Percentiles rank a stretch among this genome's conserved stretches.
phyloP scores from a whole-genome alignment of 2,113 vertebrate species.

The Pituophis catenifer region DNA sequence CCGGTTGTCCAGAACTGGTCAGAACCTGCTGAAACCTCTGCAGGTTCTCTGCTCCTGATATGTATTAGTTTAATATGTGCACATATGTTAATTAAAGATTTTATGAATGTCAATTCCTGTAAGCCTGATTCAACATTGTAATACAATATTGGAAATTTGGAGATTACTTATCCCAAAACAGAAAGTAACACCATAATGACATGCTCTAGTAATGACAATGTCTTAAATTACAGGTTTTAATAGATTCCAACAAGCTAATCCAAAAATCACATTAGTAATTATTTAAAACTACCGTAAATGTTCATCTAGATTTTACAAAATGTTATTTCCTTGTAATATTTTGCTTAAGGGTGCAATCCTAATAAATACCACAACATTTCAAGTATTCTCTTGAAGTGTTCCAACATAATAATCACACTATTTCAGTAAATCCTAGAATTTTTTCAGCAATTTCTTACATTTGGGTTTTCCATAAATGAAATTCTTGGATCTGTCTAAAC shows the following conservation, averaged over 20 bases:
- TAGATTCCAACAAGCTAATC: neutral
- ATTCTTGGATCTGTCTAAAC: accelerated
- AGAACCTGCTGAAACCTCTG: no score
- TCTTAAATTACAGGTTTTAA: neutral
- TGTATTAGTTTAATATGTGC: neutral
- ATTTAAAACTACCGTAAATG: neutral
- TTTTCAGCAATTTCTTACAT: neutral
- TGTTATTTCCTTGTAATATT: neutral
- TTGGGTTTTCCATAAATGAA: neutral
- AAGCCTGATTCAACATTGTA: neutral
- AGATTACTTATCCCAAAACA: neutral
- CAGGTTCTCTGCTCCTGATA: neutral
- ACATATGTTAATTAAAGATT: neutral
- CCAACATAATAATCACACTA: neutral
- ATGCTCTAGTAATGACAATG: neutral
- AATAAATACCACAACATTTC: neutral
- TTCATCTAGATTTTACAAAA: neutral
- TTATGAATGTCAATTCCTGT: neutral
- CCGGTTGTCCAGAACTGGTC: no score
- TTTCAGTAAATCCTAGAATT: neutral
- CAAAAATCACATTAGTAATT: neutral
- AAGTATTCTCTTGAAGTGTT: neutral
- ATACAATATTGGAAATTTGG: neutral
- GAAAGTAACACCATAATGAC: neutral
- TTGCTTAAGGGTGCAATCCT: neutral